A percentile compares a stretch with the other conserved stretches of the same genome.
Evolutionary conservation across 2,113 vertebrate species (phyloP).

Genomic region (Rhinoderma darwinii): DNA sequence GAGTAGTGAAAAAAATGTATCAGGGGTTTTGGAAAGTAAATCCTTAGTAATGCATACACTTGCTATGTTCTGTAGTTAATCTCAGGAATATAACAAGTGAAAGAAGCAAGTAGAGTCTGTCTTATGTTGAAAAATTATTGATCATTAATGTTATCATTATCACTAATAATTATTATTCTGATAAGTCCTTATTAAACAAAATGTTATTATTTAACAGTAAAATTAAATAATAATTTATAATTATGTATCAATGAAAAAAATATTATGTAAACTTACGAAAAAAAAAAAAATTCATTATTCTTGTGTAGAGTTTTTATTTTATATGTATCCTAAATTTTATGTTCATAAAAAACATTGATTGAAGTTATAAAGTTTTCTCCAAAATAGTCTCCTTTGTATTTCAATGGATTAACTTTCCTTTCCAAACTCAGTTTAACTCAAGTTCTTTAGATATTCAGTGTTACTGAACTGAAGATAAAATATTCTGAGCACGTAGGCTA

Average conservation of each 20-base stretch:
- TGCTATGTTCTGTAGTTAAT: too few species aligned
- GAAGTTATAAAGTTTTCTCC: not conserved
- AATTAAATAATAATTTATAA: too few species aligned
- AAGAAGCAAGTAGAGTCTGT: not conserved
- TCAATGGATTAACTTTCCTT: not conserved
- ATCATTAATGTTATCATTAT: too few species aligned
- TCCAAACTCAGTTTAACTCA: not conserved
- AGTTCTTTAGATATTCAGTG: not conserved
- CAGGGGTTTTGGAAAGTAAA: not conserved
- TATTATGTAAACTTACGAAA: too few species aligned
- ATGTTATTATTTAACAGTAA: too few species aligned
- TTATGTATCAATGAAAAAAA: too few species aligned
- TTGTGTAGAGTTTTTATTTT: too few species aligned
- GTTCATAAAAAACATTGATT: not conserved
- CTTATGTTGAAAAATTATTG: not conserved
- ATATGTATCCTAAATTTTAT: not conserved
- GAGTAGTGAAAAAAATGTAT: not conserved
- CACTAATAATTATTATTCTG: too few species aligned
- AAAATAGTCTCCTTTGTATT: not conserved
- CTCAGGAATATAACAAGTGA: not conserved
- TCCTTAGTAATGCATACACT: not conserved
- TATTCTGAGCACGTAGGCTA: conserved; percentile 39
- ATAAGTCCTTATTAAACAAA: too few species aligned
- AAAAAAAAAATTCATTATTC: too few species aligned
- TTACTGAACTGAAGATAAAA: not conserved